Percentiles rank a stretch among this genome's conserved stretches.
Evolutionary conservation across 2,113 vertebrate species (phyloP).

Genomic region (Lagopus muta): DNA sequence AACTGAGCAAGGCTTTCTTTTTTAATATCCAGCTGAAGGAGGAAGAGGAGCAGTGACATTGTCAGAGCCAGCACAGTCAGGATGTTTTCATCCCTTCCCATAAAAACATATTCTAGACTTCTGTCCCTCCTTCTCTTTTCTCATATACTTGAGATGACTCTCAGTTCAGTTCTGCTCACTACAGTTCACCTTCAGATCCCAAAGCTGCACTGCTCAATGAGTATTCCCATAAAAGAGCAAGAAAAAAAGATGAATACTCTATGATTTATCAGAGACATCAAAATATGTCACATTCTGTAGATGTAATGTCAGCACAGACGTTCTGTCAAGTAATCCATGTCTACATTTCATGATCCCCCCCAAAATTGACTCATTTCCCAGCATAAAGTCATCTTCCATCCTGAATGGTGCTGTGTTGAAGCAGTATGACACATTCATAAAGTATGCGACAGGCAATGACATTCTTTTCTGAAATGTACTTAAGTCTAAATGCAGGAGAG

Average conservation of each 20-base stretch:
- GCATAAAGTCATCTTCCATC: neutral
- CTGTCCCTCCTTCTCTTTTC: neutral
- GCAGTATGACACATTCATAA: neutral
- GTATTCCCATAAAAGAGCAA: neutral
- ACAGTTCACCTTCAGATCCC: neutral
- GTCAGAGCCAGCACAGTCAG: neutral
- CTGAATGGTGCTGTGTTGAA: neutral
- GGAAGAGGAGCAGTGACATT: neutral
- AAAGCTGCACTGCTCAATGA: neutral
- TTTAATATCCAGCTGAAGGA: neutral
- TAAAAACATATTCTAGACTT: neutral
- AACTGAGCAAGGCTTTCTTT: neutral
- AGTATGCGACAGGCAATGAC: neutral
- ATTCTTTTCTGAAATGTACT: neutral
- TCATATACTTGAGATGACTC: neutral
- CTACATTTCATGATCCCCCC: neutral
- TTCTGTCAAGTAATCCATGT: neutral
- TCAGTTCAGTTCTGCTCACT: neutral
- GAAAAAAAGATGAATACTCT: neutral
- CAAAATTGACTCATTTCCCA: neutral
- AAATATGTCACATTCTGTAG: neutral
- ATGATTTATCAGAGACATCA: slow-evolving; percentile 9
- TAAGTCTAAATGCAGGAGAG: neutral
- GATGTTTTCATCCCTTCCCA: neutral
- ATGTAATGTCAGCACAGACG: neutral